Conservation (phyloP, 2,113 vertebrate genomes). For the Sphyrna mokarran region DNA sequence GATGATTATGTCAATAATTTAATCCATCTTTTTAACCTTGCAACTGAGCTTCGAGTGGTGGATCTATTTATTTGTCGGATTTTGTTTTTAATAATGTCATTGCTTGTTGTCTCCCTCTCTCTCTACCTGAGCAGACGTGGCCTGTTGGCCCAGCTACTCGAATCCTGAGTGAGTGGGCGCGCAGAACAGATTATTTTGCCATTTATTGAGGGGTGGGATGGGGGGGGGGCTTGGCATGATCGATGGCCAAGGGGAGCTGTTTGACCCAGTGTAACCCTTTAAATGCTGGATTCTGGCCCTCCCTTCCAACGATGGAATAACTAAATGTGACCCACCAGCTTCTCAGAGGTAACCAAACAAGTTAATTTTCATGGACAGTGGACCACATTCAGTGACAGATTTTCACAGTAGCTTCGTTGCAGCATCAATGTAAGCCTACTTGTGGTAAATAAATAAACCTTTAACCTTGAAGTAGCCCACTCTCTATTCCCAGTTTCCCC, state of each 20-base stretch:
- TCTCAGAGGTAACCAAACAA: neutral
- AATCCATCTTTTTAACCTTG: neutral
- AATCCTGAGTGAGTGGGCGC: neutral
- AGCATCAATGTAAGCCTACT: no score
- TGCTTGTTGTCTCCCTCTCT: neutral
- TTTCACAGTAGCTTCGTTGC: no score
- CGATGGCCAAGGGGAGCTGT: neutral
- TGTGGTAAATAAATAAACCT: no score
- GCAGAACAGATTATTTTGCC: neutral
- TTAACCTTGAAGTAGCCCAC: neutral
- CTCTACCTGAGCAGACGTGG: neutral
- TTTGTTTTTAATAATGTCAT: neutral
- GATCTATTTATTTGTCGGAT: conserved; percentile 21
- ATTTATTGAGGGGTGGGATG: neutral
- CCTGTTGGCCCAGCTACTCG: neutral
- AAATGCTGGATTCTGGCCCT: neutral
- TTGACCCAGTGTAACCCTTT: no score
- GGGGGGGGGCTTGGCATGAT: no score
- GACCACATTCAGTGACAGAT: no score
- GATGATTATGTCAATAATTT: neutral
- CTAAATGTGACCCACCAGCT: neutral
- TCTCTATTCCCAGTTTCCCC: neutral
- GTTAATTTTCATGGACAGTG: neutral
- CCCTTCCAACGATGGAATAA: neutral
- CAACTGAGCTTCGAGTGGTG: neutral